A percentile compares a stretch with the other conserved stretches of the same genome.
phyloP scores from a whole-genome alignment of 2,888 invertebrate species.

The Aethes cnicana region DNA sequence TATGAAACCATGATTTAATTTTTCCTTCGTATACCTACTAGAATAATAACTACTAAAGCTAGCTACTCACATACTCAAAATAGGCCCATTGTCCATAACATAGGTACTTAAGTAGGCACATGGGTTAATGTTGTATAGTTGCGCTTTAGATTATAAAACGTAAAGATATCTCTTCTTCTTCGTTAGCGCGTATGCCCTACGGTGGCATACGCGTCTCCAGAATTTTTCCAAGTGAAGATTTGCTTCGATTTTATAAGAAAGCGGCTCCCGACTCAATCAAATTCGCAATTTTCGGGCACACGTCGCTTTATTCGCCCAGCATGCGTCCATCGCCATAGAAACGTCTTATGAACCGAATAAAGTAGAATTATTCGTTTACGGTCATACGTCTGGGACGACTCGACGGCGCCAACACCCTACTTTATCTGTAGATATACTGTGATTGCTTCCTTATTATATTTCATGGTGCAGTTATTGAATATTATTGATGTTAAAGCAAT shows the following conservation, averaged over 20 bases:
- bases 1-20: not conserved
- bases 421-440: conserved; percentile 45
- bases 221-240: too few relatives aligned
- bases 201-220: too few relatives aligned
- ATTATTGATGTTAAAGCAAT: not conserved
- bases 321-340: conserved; percentile 14
- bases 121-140: too few relatives aligned
- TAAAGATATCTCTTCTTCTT: too few relatives aligned
- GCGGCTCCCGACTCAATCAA: conserved; percentile 4
- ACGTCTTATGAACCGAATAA: conserved; percentile 29
- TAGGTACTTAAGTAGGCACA: too few relatives aligned
- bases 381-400: conserved; percentile 42
- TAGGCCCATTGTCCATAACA: too few relatives aligned
- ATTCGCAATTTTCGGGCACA: not conserved
- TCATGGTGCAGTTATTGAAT: conserved; percentile 41
- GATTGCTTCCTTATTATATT: conserved; percentile 42
- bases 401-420: conserved; percentile 63
- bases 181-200: too few relatives aligned
- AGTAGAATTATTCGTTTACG: conserved; percentile 27
- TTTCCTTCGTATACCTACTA: not conserved
- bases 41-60: not conserved
- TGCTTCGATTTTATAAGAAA: too few relatives aligned
- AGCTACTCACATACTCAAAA: too few relatives aligned
- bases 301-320: conserved; percentile 2
- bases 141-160: too few relatives aligned